A percentile compares a stretch with the other conserved stretches of the same genome.
Conservation (phyloP, 2,888 invertebrate genomes). For the Xestia xanthographa region DNA sequence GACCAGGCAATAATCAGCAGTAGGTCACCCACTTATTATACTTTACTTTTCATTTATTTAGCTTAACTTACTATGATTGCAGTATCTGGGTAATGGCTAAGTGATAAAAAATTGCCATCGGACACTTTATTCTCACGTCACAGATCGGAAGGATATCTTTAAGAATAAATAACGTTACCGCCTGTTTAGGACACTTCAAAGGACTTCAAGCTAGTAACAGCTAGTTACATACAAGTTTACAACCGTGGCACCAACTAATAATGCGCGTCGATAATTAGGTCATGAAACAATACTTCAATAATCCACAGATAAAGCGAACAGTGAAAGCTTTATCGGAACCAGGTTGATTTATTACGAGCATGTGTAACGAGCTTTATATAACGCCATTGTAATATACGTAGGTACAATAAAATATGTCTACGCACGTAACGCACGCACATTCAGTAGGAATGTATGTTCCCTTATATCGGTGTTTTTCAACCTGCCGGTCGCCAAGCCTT, state of each 20-base stretch:
- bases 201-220: not conserved
- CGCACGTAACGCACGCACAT: not conserved
- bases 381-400: slow-evolving; percentile 35
- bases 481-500: too few relatives aligned
- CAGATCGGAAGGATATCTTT: not conserved
- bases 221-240: not conserved
- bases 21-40: slow-evolving; percentile 16
- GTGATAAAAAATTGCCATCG: not conserved
- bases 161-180: slow-evolving; percentile 2
- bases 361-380: slow-evolving; percentile 53
- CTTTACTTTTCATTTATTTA: not conserved
- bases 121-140: not conserved
- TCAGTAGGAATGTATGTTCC: not conserved
- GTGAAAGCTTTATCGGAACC: slow-evolving; percentile 49
- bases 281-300: slow-evolving; percentile 46
- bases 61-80: not conserved
- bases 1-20: slow-evolving; percentile 6
- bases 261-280: slow-evolving; percentile 21
- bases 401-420: not conserved
- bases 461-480: too few relatives aligned
- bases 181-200: not conserved
- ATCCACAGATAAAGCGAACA: slow-evolving; percentile 48
- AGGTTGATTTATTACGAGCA: slow-evolving; percentile 51
- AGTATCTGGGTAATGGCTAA: not conserved
- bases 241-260: slow-evolving; percentile 8